Base-by-base conservation (phyloP, 1,140 invertebrate species). In the Drosophila seguyi region DNA sequence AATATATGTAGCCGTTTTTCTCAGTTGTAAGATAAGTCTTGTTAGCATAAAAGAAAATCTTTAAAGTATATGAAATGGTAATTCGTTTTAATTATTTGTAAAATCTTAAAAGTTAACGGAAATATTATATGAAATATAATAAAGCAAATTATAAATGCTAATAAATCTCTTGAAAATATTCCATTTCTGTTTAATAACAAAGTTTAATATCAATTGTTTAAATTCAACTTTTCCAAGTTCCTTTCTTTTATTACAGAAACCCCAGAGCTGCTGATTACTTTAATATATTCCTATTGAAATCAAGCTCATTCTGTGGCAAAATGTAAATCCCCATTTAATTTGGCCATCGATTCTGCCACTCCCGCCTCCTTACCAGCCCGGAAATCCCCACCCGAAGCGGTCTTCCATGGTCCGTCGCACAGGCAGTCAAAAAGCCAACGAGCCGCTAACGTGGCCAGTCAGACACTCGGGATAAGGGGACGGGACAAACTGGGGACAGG, bases 381-480 rank as follows among this genome's bases (percentile, higher is more conserved):
- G 29, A 65, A 63, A 57, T 45, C 67, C 58, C 61, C 62, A 22
- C 10, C 38, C 53, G 14, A 48, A 18, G 31, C 25, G 52, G 65
- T 57, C 31, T 20, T 57, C 34, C 57, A 62, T 42, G 60, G 50
- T 42, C 76, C 45, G 61, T 67, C 38, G 53, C 79, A 66, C 62
- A 67, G 66, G 25, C 75, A 68, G 80, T 71, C 75, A 68, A 57
- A 67, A 79, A 73, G 83, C 44, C 66, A 69, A 69, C 66, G 62
- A 68, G 66, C 66, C 62, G 62, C 66, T 68, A 69, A 69, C 66
- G 62, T 69, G 25, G 74, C 11, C 61, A 42, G 63, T 65, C 66
- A 71, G 55, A 56, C 66, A 44, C 22, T 34, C 31, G 31, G 34
- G 14, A 36, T 10, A n/a, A n/a, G 11, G 41, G 18, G 42, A 11